phyloP scores from a whole-genome alignment of 2,888 invertebrate genomes.

The Thelaira solivaga region DNA sequence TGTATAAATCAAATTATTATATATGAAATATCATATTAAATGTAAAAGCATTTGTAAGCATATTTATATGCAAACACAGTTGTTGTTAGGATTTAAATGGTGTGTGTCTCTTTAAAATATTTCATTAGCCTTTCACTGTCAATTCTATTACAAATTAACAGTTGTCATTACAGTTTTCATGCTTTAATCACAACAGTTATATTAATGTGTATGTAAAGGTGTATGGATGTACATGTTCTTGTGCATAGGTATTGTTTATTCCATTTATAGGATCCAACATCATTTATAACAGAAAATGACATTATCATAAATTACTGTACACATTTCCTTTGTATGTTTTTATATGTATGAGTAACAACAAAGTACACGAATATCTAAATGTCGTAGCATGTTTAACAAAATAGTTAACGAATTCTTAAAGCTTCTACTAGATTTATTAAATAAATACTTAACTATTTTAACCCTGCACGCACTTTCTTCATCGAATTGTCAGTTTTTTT shows the following conservation, averaged over 20 bases:
- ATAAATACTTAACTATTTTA: conserved; percentile 48
- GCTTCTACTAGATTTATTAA: conserved; percentile 34
- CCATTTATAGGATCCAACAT: no score
- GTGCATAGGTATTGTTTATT: no score
- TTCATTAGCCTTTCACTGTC: conserved; percentile 23
- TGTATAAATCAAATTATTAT: no score
- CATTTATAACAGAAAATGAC: no score
- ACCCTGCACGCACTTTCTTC: conserved; percentile 45
- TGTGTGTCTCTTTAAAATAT: neutral
- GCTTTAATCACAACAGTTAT: conserved; percentile 71
- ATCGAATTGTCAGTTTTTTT: no score
- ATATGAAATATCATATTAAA: no score
- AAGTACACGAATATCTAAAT: neutral
- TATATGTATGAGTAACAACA: no score
- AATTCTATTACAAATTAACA: conserved; percentile 37
- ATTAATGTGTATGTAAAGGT: conserved; percentile 65
- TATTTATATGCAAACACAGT: neutral
- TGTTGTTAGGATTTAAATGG: conserved; percentile 1
- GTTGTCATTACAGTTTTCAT: conserved; percentile 54
- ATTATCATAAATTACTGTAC: no score
- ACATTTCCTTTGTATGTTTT: no score
- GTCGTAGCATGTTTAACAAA: neutral
- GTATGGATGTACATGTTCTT: no score
- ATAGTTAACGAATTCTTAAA: conserved; percentile 1
- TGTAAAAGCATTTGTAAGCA: no score